Evolutionary conservation across 2,113 vertebrate genomes (phyloP).

Genomic region (Andinoacara biseriatus): DNA sequence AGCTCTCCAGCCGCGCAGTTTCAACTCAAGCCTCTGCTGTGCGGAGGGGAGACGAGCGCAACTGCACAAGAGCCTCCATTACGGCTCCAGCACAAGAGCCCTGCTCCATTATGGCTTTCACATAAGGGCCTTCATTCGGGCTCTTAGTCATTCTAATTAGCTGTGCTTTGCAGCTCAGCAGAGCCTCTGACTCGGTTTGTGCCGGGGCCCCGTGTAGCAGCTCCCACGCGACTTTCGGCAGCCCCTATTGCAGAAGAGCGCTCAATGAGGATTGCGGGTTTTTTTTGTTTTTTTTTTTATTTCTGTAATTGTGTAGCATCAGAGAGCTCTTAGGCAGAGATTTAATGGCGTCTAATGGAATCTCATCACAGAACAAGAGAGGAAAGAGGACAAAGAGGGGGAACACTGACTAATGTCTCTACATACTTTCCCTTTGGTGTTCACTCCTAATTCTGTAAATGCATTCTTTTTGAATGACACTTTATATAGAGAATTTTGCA

Average conservation of each 20-base stretch:
- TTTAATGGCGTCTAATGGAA: conserved; percentile 82
- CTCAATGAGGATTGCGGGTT: conserved; percentile 63
- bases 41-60: conserved; percentile 76
- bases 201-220: conserved; percentile 59
- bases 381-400: conserved; percentile 50
- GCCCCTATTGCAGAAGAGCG: conserved; percentile 66
- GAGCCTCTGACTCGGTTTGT: conserved; percentile 65
- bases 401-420: conserved; percentile 46
- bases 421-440: conserved; percentile 41
- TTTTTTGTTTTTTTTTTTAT: conserved; percentile 48
- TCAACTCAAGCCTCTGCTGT: conserved; percentile 64
- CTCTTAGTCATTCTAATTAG: conserved; percentile 80
- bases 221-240: conserved; percentile 72
- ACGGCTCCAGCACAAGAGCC: conserved; percentile 73
- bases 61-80: conserved; percentile 78
- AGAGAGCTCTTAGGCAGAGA: conserved; percentile 76
- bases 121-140: conserved; percentile 72
- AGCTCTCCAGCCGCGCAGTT: conserved; percentile 62
- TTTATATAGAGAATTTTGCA: background rate
- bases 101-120: conserved; percentile 71
- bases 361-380: conserved; percentile 73
- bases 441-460: conserved; percentile 42
- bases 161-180: conserved; percentile 45
- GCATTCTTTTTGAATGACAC: conserved; percentile 22
- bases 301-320: conserved; percentile 76